Conservation (phyloP, 2,797 vertebrate species). For the Hapalemur alaotrensis region DNA sequence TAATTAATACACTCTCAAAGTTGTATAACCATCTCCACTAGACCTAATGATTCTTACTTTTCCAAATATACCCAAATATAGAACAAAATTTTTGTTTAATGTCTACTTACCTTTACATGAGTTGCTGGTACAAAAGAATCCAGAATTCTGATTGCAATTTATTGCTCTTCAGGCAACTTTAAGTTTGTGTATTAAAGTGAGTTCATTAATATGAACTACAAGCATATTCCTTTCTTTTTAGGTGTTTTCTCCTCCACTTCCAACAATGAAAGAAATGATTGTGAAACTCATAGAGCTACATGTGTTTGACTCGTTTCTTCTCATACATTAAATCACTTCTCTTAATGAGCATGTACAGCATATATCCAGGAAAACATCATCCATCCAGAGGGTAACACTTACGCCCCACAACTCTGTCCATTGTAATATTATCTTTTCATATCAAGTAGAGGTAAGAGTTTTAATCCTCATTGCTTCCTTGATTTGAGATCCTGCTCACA, state of each 20-base stretch:
- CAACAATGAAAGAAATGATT: background rate
- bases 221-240: background rate
- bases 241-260: background rate
- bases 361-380: background rate
- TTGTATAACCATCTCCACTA: constrained; percentile 1
- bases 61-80: constrained; percentile 62
- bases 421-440: background rate
- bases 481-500: background rate
- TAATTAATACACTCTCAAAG: background rate
- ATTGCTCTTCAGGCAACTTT: background rate
- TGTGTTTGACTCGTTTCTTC: background rate
- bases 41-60: constrained; percentile 71
- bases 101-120: constrained; percentile 59
- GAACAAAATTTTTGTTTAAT: constrained; percentile 69
- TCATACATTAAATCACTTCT: background rate
- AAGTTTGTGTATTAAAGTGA: background rate
- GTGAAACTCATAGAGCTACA: background rate
- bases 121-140: background rate
- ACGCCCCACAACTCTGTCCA: background rate
- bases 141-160: background rate
- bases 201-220: background rate
- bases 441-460: background rate
- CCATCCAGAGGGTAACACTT: background rate
- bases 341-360: background rate
- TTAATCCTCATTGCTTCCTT: background rate